Evolutionary conservation across 2,888 invertebrate genomes (phyloP).

Genomic region (Noctua janthina): DNA sequence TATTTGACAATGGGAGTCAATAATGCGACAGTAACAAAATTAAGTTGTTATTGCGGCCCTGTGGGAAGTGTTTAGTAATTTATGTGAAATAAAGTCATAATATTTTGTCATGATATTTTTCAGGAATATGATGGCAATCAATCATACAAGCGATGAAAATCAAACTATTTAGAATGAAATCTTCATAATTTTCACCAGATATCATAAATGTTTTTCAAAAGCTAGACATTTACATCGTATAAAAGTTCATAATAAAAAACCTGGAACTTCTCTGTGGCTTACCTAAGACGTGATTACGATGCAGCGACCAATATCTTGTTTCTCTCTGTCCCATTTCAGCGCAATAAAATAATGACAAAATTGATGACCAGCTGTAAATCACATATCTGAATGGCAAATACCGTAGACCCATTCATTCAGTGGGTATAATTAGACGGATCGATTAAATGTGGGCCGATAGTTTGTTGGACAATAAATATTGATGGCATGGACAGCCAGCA

Average conservation of each 20-base stretch:
- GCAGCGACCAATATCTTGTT: not conserved
- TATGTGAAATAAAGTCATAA: not conserved
- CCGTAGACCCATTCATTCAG: constrained; percentile 57
- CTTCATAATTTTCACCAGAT: not conserved
- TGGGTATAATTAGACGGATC: constrained; percentile 55
- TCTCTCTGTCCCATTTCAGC: constrained; percentile 4
- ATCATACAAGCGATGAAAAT: not conserved
- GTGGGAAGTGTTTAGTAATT: constrained; percentile 7
- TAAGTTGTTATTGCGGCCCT: constrained; percentile 20
- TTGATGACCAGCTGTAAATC: constrained; percentile 38
- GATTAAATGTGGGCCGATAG: constrained; percentile 59
- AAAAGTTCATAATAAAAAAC: not conserved
- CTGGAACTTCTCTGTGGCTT: not conserved
- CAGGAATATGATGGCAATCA: not conserved
- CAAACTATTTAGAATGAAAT: not conserved
- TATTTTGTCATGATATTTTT: not conserved
- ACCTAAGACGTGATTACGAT: not conserved
- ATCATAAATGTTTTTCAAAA: not conserved
- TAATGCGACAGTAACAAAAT: constrained; percentile 12
- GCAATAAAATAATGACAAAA: constrained; percentile 35
- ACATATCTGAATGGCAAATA: constrained; percentile 59
- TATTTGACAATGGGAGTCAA: constrained; percentile 44
- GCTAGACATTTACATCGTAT: not conserved
- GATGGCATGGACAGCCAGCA: constrained; percentile 67
- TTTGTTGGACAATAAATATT: constrained; percentile 69